Evolutionary conservation across 2,113 vertebrate genomes (phyloP), one percentile per base, ranked within the genome.

Genomic region (Caranx melampygus): DNA sequence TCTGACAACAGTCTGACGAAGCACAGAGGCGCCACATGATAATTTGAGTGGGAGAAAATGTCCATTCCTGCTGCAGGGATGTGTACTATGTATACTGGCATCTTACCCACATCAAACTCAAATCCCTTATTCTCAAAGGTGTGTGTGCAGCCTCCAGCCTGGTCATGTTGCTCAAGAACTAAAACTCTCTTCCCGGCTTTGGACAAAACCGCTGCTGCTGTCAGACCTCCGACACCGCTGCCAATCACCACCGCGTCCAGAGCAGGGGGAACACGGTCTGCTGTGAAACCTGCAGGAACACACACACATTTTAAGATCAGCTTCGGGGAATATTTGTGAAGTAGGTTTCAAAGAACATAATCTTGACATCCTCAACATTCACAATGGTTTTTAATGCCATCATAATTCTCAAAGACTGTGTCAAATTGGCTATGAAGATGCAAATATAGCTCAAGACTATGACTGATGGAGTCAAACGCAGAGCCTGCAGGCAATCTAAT

Each of bases 91-190:
- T 42, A 9, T 42, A 10, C 61, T 0, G 14, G 6, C 1, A 9
- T 78, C 95, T 93, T 90, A 96, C 96, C 96, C 14, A 96, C 95
- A 3, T 96, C 96, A 63, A 96, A 96, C 91, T 97, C 96, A 20
- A 88, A 89, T 55, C 95, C 95, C 2, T 86, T 93, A 51, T 96
- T 94, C 63, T 93, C 59, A 65, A 95, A 96, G 35, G 95, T 95
- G 92, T 97, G 96, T 63, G 95, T 96, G 86, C 95, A 96, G 3
- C 96, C 96, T 0, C 96, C 96, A 0, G 95, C 96, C 88, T 95
- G 93, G 61, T 96, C 94, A 0, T 96, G 95, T 65, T 97, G 95
- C 84, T 97, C 96, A 88, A 97, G 84, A 33, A 97, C 95, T 40
- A 94, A 74, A 35, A 97, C 95, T 69, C 80, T 66, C 77, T 93